A percentile compares a stretch with the other conserved stretches of the same genome.
Evolutionary conservation across 2,113 vertebrate genomes (phyloP).

Genomic region (Butorides virescens): DNA sequence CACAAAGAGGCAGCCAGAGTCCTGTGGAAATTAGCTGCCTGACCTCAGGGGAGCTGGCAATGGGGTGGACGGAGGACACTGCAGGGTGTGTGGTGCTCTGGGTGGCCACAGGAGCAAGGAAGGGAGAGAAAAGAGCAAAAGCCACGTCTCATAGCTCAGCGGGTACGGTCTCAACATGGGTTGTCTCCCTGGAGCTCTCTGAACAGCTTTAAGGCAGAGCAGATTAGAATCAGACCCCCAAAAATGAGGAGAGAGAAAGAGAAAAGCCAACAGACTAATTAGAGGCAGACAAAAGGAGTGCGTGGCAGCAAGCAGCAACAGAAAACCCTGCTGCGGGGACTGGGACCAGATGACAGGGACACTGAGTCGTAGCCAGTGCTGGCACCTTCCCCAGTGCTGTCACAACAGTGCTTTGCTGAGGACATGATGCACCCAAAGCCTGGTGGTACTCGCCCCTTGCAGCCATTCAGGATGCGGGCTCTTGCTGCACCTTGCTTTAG

Average conservation of each 20-base stretch:
- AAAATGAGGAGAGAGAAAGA: background rate
- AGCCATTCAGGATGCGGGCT: background rate
- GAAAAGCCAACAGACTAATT: background rate
- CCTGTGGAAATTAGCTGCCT: background rate
- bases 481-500: accelerated
- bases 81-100: background rate
- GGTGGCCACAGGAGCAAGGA: background rate
- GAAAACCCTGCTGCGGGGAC: background rate
- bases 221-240: background rate
- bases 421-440: background rate
- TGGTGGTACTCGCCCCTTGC: background rate
- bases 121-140: background rate
- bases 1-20: background rate
- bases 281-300: background rate
- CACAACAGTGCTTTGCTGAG: background rate
- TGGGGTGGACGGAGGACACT: background rate
- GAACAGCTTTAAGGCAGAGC: background rate
- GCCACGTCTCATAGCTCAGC: background rate
- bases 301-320: background rate
- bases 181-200: background rate
- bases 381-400: background rate
- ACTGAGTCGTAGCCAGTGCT: background rate
- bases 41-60: background rate
- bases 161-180: background rate
- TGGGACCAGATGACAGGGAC: background rate